Base-by-base conservation (phyloP, 2,888 invertebrate genomes). In the Nymphalis urticae region DNA sequence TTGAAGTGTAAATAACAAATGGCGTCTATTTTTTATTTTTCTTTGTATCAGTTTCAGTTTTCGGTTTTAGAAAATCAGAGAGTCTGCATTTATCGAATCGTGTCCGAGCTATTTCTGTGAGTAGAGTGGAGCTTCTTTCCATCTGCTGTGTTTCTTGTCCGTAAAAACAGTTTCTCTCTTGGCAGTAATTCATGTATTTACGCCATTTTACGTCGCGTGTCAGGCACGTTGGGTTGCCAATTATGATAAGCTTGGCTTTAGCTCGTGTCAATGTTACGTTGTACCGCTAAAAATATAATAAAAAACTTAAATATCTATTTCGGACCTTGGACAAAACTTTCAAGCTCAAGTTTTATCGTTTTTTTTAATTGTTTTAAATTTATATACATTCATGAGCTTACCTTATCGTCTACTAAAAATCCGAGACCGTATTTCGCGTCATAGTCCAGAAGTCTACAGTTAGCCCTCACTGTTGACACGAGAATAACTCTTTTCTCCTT, bases 401-500 rank as follows among this genome's bases (percentile, higher is more conserved):
- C 92, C 81, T 89, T 88, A 63, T 90, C 88, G 70, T 92, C 92
- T 2, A 90, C 89, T 42, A 94, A 85, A 77, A 94, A 94, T 1
- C 94, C 94, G 0, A 94, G 85, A 47, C 88, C 84, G 78, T 94
- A 93, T 73, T 90, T 91, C 1, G 88, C 88, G 78, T 95, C 94
- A 75, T 94, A 90, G 64, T 92, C 85, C 36, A 80, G 66, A 10
- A 80, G 70, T 48, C 76, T 73, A 72, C 91, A 86, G 80, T 93
- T 94, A 3, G 96, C 95, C 47, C 97, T 93, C 13, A 97, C 98
- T 0, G 97, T 97, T 0, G 96, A 95, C 64, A 97, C 94, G 9
- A 98, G 95, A 61, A 98, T 96, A 2, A 97, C 94, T 13, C 95
- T 91, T 80, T 96, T 95, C 85, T 98, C 98, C 74, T 96, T 95